Base-by-base conservation (phyloP, 1,140 invertebrate genomes). In the Drosophila kurseongensis region DNA sequence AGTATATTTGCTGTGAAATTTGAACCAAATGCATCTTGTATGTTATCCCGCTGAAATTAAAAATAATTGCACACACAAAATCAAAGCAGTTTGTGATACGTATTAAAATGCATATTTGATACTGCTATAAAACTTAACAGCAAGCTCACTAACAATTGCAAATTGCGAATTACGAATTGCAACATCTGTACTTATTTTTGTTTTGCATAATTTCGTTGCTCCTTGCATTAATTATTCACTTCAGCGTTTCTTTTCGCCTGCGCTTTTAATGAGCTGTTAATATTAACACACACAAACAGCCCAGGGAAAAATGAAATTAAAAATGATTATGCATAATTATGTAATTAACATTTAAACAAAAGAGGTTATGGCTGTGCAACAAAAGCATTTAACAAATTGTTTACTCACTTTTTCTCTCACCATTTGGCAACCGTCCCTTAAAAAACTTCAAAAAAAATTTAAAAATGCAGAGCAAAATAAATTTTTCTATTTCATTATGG, bases 301-400 rank as follows among this genome's bases (percentile, higher is more conserved):
- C 44, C 16, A 32, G 35, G 40, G 10, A 23, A 51, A 59, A 71
- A 71, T 75, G 66, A 58, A 66, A 80, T 75, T 75, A 71, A 68
- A 82, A 71, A 79, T 81, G 80, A 90, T 90, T 86, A 76, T 91
- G 90, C 89, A 90, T 90, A 91, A 91, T 91, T 90, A 91, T 91
- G 79, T 91, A 90, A 91, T 91, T 91, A 91, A 91, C 89, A 90
- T 86, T 86, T 86, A 91, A 90, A 89, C 75, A 90, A 91, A 80
- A 62, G 76, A 91, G 79, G 82, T 80, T 90, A 83, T 75, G 76
- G 74, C 77, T 71, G 67, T 62, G 59, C 77, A 86, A 81, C 78
- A 80, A 75, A 83, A 60, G 79, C 82, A 78, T 88, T 81, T 75
- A 81, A 88, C 76, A 78, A 88, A 88, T 75, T 86, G 68, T 61